These are phyloP conservation scores for Sciurus carolinensis DNA, from an alignment of 2,797 vertebrate genomes.

Conservation along the genomic window DNA sequence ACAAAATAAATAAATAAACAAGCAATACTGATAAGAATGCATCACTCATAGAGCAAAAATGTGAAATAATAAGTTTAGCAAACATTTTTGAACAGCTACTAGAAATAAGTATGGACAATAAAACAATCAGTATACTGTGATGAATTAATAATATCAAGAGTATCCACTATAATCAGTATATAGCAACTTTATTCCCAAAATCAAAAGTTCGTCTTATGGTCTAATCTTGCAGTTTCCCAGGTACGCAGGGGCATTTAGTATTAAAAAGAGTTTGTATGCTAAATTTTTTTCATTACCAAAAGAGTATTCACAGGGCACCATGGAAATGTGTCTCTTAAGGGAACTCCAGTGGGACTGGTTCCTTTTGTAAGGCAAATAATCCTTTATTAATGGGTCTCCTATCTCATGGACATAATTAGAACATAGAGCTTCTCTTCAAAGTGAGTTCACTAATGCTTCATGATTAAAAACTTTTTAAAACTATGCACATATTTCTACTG, in stretches of 20 bases:
- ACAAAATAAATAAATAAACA: not conserved
- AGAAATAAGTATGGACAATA: not conserved
- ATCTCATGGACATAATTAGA: constrained; percentile 21
- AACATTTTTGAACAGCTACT: not conserved
- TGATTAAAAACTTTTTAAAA: constrained; percentile 31
- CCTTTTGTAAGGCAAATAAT: constrained; percentile 36
- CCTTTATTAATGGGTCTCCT: not conserved
- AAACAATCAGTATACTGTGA: not conserved
- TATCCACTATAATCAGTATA: not conserved
- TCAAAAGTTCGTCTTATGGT: not conserved
- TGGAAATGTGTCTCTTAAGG: constrained; percentile 8
- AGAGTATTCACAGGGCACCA: not conserved
- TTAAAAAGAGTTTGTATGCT: not conserved
- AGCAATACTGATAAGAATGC: not conserved
- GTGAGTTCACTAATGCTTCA: constrained; percentile 10
- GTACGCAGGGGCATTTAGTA: not conserved
- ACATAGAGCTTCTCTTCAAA: constrained; percentile 9
- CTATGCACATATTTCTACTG: not conserved
- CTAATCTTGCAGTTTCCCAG: not conserved
- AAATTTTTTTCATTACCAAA: constrained; percentile 48
- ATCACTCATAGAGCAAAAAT: not conserved
- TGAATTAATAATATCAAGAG: not conserved
- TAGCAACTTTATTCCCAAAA: not conserved
- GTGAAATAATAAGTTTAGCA: constrained; percentile 37
- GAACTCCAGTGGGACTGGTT: not conserved